phyloP scores from a whole-genome alignment of 1,140 invertebrate genomes.

The Meloidogyne floridensis region DNA sequence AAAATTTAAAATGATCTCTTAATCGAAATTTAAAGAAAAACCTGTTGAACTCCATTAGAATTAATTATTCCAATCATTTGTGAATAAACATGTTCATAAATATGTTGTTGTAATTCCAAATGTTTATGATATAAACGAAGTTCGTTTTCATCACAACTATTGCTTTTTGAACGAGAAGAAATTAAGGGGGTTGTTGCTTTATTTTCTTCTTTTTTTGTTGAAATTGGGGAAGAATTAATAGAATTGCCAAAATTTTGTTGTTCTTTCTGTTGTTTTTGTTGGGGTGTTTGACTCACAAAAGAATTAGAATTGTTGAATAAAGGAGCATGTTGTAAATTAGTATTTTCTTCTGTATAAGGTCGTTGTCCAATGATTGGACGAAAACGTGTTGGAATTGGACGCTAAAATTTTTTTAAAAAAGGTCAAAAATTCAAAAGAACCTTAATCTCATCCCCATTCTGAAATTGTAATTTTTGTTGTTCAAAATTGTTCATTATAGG shows the following conservation, averaged over 20 bases:
- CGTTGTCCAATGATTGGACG: slow-evolving; percentile 26
- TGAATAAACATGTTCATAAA: slow-evolving; percentile 56
- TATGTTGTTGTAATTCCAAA: slow-evolving; percentile 50
- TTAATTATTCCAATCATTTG: slow-evolving; percentile 11
- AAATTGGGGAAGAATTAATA: slow-evolving; percentile 5
- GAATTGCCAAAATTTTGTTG: background rate
- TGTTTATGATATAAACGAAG: slow-evolving; percentile 54
- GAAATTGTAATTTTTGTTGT: background rate
- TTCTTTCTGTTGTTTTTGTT: background rate
- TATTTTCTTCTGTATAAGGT: background rate
- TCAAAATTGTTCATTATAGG: background rate
- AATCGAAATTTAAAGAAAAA: background rate
- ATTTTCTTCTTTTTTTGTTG: background rate
- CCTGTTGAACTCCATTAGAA: background rate
- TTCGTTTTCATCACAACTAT: slow-evolving; percentile 53
- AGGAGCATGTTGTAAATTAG: background rate
- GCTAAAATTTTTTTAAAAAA: background rate
- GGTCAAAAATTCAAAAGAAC: background rate
- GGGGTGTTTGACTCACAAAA: background rate
- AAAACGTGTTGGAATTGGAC: slow-evolving; percentile 21
- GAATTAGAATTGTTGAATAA: background rate
- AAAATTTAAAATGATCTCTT: background rate
- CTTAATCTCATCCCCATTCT: background rate
- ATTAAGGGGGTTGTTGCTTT: background rate
- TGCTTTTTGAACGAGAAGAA: slow-evolving; percentile 20